These are phyloP conservation scores for Pelobates cultripes DNA, from an alignment of 2,797 vertebrate genomes.

Conservation along the genomic window DNA sequence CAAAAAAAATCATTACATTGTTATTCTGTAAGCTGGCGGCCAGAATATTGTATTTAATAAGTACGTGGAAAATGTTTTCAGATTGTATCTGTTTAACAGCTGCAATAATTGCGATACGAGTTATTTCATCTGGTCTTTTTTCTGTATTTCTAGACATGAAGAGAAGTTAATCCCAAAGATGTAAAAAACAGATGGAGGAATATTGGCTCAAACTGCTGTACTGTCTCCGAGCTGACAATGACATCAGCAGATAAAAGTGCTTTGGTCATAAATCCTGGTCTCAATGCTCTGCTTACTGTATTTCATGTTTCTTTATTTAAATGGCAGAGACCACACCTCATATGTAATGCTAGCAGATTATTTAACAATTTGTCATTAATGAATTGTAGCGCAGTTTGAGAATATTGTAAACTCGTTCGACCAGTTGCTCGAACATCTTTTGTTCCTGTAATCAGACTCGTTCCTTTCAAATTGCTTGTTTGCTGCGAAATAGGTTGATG, in stretches of 20 bases:
- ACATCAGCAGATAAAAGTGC: slow-evolving; percentile 59
- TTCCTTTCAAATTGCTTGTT: too few species aligned
- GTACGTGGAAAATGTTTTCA: not conserved
- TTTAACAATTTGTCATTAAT: too few species aligned
- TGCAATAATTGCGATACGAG: slow-evolving; percentile 33
- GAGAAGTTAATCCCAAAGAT: slow-evolving; percentile 36
- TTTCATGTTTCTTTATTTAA: slow-evolving; percentile 1
- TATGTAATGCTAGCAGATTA: too few species aligned
- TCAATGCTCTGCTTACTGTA: not conserved
- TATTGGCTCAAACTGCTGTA: not conserved
- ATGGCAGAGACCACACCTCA: not conserved
- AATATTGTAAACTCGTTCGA: too few species aligned
- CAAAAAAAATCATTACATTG: too few species aligned
- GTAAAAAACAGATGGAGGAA: slow-evolving; percentile 41
- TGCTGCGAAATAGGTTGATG: too few species aligned
- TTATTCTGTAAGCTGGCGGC: too few species aligned
- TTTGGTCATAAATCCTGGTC: not conserved
- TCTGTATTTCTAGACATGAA: slow-evolving; percentile 22
- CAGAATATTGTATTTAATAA: not conserved
- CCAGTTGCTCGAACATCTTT: too few species aligned
- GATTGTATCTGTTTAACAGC: slow-evolving; percentile 39
- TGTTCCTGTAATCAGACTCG: too few species aligned
- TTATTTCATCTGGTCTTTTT: slow-evolving; percentile 34
- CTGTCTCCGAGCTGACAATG: slow-evolving; percentile 16
- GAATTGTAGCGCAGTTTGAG: too few species aligned